Percentiles rank a stretch among this genome's conserved stretches.
phyloP scores from a whole-genome alignment of 2,113 vertebrate genomes.

The Dasyornis broadbenti region DNA sequence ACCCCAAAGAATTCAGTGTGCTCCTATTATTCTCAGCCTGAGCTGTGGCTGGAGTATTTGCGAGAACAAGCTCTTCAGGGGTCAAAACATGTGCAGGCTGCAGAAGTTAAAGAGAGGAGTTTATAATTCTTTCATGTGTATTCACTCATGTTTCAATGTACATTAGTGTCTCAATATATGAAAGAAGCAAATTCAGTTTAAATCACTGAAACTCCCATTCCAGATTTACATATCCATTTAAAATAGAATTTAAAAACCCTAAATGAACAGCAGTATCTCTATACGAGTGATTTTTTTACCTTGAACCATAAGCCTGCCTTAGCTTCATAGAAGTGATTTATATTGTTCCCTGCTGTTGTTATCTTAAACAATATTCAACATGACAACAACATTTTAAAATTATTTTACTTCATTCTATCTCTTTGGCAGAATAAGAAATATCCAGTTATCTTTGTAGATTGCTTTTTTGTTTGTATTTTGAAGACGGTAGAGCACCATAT shows the following conservation, averaged over 20 bases:
- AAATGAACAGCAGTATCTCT: background rate
- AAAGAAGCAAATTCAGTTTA: background rate
- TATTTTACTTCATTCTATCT: background rate
- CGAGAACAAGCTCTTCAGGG: background rate
- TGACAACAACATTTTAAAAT: background rate
- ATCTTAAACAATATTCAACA: conserved; percentile 46
- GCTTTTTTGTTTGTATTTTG: conserved; percentile 1
- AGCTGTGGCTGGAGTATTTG: background rate
- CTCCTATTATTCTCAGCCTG: background rate
- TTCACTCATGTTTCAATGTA: background rate
- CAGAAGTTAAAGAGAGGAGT: background rate
- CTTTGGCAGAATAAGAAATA: background rate
- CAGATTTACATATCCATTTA: background rate
- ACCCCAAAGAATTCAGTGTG: rapidly evolving
- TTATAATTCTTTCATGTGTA: background rate
- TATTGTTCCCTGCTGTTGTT: conserved; percentile 6
- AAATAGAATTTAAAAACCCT: conserved; percentile 9
- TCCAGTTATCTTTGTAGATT: background rate
- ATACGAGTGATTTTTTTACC: background rate
- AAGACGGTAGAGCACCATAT: conserved; percentile 26
- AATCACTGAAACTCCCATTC: background rate
- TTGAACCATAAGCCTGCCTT: background rate
- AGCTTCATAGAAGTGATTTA: conserved; percentile 6
- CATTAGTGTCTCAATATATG: background rate
- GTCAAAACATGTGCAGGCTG: background rate